phyloP scores from a whole-genome alignment of 2,797 vertebrate genomes.

The Syngnathus rostellatus region DNA sequence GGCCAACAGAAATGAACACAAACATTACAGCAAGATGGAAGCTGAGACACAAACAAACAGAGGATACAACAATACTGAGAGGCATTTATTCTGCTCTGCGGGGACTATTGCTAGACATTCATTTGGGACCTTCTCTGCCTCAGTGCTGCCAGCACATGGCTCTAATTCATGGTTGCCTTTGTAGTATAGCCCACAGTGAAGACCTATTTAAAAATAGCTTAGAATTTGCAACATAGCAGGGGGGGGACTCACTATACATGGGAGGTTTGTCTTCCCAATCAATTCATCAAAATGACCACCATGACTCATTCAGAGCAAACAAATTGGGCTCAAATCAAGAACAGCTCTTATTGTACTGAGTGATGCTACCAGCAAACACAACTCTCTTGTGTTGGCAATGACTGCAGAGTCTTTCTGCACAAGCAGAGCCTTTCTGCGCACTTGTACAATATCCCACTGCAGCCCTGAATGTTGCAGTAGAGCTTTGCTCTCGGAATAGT shows the following conservation, averaged over 20 bases:
- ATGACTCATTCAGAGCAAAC: neutral
- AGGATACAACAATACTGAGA: neutral
- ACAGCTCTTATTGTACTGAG: neutral
- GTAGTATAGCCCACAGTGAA: no score
- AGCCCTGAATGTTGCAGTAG: constrained; percentile 6
- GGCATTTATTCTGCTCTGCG: neutral
- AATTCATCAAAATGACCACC: neutral
- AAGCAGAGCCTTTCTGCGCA: neutral
- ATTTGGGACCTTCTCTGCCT: neutral
- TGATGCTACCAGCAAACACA: neutral
- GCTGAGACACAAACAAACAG: neutral
- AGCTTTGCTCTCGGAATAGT: constrained; percentile 42
- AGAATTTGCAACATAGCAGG: neutral
- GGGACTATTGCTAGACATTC: neutral
- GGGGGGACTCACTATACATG: neutral
- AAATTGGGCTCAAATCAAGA: neutral
- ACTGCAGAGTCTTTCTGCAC: neutral
- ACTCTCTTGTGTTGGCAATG: neutral
- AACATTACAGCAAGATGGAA: no score
- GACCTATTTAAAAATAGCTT: neutral
- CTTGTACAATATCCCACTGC: constrained; percentile 5
- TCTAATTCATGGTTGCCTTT: no score
- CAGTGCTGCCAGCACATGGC: no score
- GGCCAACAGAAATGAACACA: neutral
- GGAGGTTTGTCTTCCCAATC: neutral